phyloP scores from a whole-genome alignment of 1,140 invertebrate species.

The Papilio helenus region DNA sequence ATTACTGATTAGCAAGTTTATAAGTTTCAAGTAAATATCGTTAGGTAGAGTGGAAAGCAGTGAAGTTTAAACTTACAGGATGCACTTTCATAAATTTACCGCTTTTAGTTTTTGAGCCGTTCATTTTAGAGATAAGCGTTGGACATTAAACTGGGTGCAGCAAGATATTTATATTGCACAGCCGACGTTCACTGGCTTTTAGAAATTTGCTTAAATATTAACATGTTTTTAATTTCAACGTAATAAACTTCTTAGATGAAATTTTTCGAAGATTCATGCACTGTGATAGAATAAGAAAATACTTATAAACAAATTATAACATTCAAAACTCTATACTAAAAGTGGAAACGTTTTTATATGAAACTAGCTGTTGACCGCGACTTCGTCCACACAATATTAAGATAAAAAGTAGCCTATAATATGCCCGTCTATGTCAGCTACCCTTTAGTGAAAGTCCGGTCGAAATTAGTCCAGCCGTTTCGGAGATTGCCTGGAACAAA shows the following conservation, averaged over 20 bases:
- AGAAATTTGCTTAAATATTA: slow-evolving; percentile 18
- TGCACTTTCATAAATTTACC: slow-evolving; percentile 37
- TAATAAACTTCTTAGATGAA: background rate
- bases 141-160: slow-evolving; percentile 38
- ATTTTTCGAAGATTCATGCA: background rate
- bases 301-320: background rate
- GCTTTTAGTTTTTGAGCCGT: slow-evolving; percentile 36
- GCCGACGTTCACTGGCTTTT: slow-evolving; percentile 18
- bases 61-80: slow-evolving; percentile 19
- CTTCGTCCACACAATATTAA: no score
- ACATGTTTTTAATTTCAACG: background rate
- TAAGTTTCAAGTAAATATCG: slow-evolving; percentile 35
- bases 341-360: no score
- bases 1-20: background rate
- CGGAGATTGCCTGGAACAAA: no score
- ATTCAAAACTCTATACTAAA: no score
- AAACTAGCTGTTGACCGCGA: no score
- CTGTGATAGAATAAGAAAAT: background rate
- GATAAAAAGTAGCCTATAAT: no score
- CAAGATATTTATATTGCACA: slow-evolving; percentile 34
- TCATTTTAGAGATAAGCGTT: slow-evolving; percentile 38
- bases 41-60: slow-evolving; percentile 25
- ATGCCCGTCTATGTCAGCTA: no score
- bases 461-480: no score
- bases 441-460: no score